phyloP scores from a whole-genome alignment of 2,888 invertebrate species.

The Caradrina clavipalpis region DNA sequence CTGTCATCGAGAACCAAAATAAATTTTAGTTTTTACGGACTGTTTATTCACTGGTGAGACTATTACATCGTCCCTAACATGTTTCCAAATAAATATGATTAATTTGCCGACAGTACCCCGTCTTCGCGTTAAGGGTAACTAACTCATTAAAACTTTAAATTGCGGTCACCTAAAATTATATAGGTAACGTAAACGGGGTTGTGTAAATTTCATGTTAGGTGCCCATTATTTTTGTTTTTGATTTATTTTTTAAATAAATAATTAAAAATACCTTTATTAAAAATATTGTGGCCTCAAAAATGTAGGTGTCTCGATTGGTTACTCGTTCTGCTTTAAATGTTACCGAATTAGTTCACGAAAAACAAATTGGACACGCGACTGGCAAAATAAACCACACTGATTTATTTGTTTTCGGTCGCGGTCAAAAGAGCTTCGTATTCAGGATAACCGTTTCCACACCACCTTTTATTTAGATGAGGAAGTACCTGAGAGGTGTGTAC shows the following conservation, averaged over 20 bases:
- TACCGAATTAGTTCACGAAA: constrained; percentile 56
- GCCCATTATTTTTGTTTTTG: constrained; percentile 39
- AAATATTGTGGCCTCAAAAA: constrained; percentile 9
- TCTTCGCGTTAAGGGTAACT: constrained; percentile 65
- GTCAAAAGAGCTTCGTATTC: constrained; percentile 60
- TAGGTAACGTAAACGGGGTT: constrained; percentile 50
- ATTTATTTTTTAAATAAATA: constrained; percentile 22
- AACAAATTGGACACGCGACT: constrained; percentile 49
- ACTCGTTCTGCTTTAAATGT: constrained; percentile 35
- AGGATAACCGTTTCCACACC: constrained; percentile 59
- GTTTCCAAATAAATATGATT: constrained; percentile 62
- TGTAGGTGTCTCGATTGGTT: constrained; percentile 30
- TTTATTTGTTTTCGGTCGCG: constrained; percentile 64
- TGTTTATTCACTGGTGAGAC: constrained; percentile 7
- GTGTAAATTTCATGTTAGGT: constrained; percentile 35
- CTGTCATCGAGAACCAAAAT: not conserved
- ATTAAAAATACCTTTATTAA: constrained; percentile 7
- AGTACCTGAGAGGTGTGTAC: constrained; percentile 56
- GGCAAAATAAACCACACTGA: constrained; percentile 55
- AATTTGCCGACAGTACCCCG: constrained; percentile 63
- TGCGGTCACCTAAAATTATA: constrained; percentile 72
- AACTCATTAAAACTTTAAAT: constrained; percentile 76
- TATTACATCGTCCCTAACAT: constrained; percentile 39
- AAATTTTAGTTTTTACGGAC: constrained; percentile 3
- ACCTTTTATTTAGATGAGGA: constrained; percentile 66